Conservation (phyloP, 2,888 invertebrate genomes). For the Sesia bembeciformis region DNA sequence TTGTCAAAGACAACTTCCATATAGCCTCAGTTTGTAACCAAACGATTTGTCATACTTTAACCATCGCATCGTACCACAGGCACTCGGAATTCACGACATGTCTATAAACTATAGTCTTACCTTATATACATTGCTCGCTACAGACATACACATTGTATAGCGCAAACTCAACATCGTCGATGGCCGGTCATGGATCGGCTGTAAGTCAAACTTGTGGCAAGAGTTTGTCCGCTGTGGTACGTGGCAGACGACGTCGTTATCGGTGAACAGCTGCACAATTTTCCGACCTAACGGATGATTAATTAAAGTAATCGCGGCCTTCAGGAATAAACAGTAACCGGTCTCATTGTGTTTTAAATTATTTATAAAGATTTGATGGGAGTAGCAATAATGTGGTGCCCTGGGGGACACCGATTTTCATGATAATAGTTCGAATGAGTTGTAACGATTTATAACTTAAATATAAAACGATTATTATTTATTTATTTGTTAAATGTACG, state of each 20-base stretch:
- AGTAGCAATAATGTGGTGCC: neutral
- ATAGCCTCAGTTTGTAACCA: constrained; percentile 1
- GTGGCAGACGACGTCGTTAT: constrained; percentile 44
- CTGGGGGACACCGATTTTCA: neutral
- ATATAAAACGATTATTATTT: neutral
- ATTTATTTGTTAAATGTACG: too few relatives aligned
- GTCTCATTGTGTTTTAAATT: neutral
- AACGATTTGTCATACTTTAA: constrained; percentile 8
- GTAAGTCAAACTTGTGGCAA: neutral
- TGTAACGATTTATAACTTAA: neutral
- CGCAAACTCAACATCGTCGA: neutral
- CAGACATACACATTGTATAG: neutral
- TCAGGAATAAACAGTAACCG: neutral
- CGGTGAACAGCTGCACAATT: constrained; percentile 52
- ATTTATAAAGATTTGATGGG: neutral
- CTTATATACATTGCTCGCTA: constrained; percentile 1
- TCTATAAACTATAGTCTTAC: neutral
- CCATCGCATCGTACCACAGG: neutral
- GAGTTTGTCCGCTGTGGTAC: neutral
- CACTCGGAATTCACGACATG: neutral
- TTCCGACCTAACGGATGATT: constrained; percentile 55
- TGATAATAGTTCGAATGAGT: neutral
- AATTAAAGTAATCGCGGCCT: constrained; percentile 37
- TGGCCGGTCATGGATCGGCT: neutral
- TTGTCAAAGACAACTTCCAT: constrained; percentile 10